Evolutionary conservation across 2,888 invertebrate genomes (phyloP).

Genomic region (Margaritifera margaritifera): DNA sequence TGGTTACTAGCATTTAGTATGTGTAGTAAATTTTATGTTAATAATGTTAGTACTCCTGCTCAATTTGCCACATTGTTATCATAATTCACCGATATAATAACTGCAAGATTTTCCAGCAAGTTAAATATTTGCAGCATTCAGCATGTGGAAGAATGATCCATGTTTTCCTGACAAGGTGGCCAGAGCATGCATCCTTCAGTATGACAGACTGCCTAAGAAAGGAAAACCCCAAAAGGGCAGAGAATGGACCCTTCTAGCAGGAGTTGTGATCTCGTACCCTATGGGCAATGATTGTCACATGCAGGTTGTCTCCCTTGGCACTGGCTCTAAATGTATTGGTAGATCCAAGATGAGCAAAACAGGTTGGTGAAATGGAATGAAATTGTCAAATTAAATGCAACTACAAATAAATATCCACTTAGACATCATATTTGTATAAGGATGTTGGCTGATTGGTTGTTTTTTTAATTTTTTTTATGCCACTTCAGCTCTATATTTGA

Average conservation of each 20-base stretch:
- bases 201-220: slow-evolving; percentile 75
- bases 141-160: slow-evolving; percentile 4
- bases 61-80: too few species aligned
- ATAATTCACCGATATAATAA: too few species aligned
- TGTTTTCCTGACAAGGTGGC: slow-evolving; percentile 42
- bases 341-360: slow-evolving; percentile 68
- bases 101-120: background rate
- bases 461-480: too few species aligned
- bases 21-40: too few species aligned
- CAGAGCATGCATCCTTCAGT: slow-evolving; percentile 32
- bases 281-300: slow-evolving; percentile 32
- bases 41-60: too few species aligned
- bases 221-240: slow-evolving; percentile 80
- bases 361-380: slow-evolving; percentile 16
- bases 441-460: too few species aligned
- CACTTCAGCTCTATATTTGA: too few species aligned
- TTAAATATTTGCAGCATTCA: background rate
- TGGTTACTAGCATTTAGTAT: too few species aligned
- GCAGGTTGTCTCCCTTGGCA: slow-evolving; percentile 86
- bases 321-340: slow-evolving; percentile 94
- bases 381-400: background rate
- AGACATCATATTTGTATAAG: background rate
- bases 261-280: slow-evolving; percentile 76
- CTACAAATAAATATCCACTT: background rate
- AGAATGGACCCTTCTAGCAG: slow-evolving; percentile 90